phyloP scores from a whole-genome alignment of 2,113 vertebrate species.

The Heterocephalus glaber region DNA sequence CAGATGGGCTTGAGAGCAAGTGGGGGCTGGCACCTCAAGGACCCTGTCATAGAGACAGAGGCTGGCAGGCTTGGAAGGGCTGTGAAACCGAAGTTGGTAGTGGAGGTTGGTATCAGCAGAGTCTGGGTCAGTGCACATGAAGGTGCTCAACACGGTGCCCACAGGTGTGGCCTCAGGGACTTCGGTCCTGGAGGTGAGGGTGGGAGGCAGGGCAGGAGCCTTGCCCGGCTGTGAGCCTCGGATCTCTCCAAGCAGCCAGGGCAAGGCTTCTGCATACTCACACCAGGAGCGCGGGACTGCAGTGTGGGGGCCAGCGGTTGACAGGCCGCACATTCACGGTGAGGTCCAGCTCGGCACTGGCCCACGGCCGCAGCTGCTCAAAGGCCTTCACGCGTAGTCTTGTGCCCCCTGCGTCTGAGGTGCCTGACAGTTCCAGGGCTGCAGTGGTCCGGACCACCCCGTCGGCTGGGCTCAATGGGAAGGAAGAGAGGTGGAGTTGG shows the following conservation, averaged over 20 bases:
- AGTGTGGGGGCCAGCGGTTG: slow-evolving; percentile 72
- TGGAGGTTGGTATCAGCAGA: slow-evolving; percentile 1
- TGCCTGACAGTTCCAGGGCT: slow-evolving; percentile 68
- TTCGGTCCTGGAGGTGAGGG: slow-evolving; percentile 76
- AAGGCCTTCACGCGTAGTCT: slow-evolving; percentile 81
- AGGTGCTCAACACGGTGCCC: slow-evolving; percentile 65
- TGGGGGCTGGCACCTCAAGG: slow-evolving; percentile 76
- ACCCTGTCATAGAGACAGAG: slow-evolving; percentile 76
- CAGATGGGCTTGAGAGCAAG: background rate
- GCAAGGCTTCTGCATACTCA: slow-evolving; percentile 51
- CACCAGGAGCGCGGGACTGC: slow-evolving; percentile 81
- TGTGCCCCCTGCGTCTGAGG: background rate
- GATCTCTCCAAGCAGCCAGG: background rate
- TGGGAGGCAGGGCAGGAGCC: background rate
- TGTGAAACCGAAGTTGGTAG: slow-evolving; percentile 74
- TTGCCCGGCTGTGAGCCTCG: fast-evolving
- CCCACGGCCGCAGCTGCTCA: background rate
- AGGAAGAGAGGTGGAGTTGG: background rate
- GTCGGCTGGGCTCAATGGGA: slow-evolving; percentile 59
- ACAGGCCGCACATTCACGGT: slow-evolving; percentile 73
- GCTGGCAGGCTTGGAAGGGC: background rate
- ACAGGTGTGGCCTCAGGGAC: slow-evolving; percentile 73
- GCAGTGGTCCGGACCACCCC: slow-evolving; percentile 80
- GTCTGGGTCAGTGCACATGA: slow-evolving; percentile 74
- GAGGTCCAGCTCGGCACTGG: slow-evolving; percentile 30